phyloP scores from a whole-genome alignment of 2,113 vertebrate genomes.

The Accipiter cooperii region DNA sequence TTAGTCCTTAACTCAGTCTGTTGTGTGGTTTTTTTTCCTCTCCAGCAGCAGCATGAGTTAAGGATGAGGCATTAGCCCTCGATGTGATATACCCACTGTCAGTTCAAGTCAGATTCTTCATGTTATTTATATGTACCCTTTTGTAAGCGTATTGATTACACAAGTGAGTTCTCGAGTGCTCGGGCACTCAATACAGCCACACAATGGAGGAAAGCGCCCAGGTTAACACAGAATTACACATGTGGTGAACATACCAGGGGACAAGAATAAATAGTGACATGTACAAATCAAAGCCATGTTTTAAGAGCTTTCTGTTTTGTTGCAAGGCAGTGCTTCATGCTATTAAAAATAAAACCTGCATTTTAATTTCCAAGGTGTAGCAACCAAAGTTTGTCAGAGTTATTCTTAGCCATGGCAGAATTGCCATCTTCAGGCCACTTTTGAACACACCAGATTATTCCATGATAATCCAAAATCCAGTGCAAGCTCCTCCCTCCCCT shows the following conservation, averaged over 20 bases:
- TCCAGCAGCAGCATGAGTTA: neutral
- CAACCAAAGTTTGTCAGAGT: neutral
- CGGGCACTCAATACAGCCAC: neutral
- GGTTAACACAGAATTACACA: neutral
- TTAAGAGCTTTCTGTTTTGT: neutral
- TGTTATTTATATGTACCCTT: slow-evolving; percentile 2
- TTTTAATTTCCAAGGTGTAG: neutral
- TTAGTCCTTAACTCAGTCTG: neutral
- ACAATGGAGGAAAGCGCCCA: neutral
- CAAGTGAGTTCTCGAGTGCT: neutral
- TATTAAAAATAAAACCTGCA: neutral
- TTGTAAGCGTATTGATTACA: neutral
- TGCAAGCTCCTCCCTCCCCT: neutral
- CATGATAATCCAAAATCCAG: neutral
- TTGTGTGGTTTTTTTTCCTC: neutral
- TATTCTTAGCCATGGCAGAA: slow-evolving; percentile 12
- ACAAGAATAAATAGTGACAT: neutral
- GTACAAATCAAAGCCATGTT: neutral
- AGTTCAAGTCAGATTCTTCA: slow-evolving; percentile 25
- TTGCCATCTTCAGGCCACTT: slow-evolving; percentile 33
- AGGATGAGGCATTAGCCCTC: neutral
- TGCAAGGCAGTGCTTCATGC: fast-evolving
- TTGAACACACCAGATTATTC: neutral
- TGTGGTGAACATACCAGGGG: neutral
- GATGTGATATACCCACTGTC: neutral